phyloP scores from a whole-genome alignment of 2,113 vertebrate species.

The Sorex araneus region DNA sequence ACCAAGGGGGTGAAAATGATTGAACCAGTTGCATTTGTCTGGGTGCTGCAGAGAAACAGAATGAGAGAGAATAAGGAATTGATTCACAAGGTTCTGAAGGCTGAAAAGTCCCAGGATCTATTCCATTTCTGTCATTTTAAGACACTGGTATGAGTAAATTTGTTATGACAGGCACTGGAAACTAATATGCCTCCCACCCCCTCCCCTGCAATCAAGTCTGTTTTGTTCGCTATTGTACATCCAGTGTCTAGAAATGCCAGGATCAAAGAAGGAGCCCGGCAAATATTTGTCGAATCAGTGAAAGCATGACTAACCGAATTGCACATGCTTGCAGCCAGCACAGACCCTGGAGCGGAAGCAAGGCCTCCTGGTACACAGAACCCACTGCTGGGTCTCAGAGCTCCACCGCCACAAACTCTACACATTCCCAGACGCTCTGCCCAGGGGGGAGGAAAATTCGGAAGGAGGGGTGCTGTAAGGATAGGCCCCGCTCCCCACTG shows the following conservation, averaged over 20 bases:
- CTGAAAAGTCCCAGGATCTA: neutral
- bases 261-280: neutral
- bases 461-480: accelerated
- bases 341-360: neutral
- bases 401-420: neutral
- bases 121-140: neutral
- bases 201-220: neutral
- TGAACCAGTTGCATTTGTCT: neutral
- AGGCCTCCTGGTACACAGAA: neutral
- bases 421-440: neutral
- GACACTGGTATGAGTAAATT: neutral
- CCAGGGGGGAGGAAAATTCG: neutral
- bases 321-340: neutral
- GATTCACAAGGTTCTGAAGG: neutral
- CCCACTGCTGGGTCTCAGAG: neutral
- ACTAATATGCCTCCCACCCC: neutral
- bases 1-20: neutral
- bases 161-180: neutral
- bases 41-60: neutral
- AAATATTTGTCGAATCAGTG: constrained; percentile 21
- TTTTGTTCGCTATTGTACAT: neutral
- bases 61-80: neutral
- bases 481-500: neutral
- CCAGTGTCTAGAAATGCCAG: neutral
- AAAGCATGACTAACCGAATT: constrained; percentile 27